Base-by-base conservation (phyloP, 2,797 vertebrate species). In the Takifugu ocellatus region DNA sequence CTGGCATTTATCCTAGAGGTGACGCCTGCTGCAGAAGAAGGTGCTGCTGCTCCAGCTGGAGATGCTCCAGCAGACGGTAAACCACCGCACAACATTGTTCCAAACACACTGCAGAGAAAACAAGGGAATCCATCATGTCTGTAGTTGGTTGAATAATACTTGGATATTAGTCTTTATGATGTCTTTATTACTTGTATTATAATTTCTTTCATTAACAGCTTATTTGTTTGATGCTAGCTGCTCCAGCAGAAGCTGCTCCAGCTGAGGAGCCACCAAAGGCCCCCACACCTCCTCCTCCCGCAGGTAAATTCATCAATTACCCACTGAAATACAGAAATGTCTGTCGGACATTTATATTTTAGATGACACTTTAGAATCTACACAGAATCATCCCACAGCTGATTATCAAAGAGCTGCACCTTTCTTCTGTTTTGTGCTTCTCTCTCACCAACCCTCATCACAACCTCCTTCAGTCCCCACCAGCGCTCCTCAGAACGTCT, bases 401-500 rank as follows among this genome's bases (percentile, higher is more conserved):
- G 42, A 44, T 44, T 6, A 44, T 44, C 0, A 17, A 21, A 51
- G 6, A 16, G 43, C 43, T 44, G 43, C 43, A 44, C 6, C 7
- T 17, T 43, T 47, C 49, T 10, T 25, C 39, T 29, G 14, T 66
- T 2, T 17, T 50, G 25, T 39, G 48, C 5, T 25, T 29, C 6
- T 33, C n/a, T 31, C 1, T 2, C 17, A 1, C 26, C 43, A 45
- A 11, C 5, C 5, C 48, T n/a, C 56, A 5, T 52, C 27, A 49
- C 24, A n/a, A 14, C 36, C 25, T 44, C 54, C n/a, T 16, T 25
- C 81, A 99, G 96, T 89, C 16, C 88, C 92, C 0, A 93, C 93
- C 71, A 94, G 94, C 9, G 76, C 90, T 33, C 96, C 96, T 0
- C 61, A 90, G 84, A 72, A 80, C 11, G 61, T 98, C 16, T 59